phyloP scores from a whole-genome alignment of 2,888 invertebrate genomes.

The Cephus rjabovi region DNA sequence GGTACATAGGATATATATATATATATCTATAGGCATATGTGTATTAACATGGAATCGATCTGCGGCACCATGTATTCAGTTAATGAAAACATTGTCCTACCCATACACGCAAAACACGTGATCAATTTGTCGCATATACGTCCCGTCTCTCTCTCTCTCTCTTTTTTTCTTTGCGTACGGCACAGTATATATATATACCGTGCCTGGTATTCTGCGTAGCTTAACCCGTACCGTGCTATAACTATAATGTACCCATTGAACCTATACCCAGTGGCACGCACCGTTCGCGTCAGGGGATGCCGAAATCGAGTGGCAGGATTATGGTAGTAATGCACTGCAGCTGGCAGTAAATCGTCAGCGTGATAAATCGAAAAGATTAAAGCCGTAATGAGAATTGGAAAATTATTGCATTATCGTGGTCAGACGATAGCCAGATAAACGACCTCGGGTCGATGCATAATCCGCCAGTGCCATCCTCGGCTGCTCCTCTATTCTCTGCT shows the following conservation, averaged over 20 bases:
- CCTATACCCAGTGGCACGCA: conserved; percentile 16
- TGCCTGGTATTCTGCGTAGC: neutral
- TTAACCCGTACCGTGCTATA: neutral
- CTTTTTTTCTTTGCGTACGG: neutral
- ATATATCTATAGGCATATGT: neutral
- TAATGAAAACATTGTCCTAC: conserved; percentile 61
- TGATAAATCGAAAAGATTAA: conserved; percentile 51
- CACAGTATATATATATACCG: conserved; percentile 1
- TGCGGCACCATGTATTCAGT: conserved; percentile 52
- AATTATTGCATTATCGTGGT: conserved; percentile 35
- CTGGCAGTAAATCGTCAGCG: conserved; percentile 51
- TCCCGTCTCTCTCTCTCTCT: no score
- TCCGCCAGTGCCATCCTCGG: neutral
- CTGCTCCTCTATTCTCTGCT: neutral
- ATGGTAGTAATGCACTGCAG: conserved; percentile 46
- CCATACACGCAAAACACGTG: conserved; percentile 33
- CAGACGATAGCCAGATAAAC: conserved; percentile 29
- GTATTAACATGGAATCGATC: conserved; percentile 17
- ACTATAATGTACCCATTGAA: neutral
- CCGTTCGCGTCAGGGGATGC: conserved; percentile 22
- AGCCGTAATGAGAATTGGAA: conserved; percentile 39
- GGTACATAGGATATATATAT: neutral
- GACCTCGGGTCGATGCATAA: neutral
- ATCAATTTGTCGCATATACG: conserved; percentile 43
- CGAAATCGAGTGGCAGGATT: conserved; percentile 51